These are phyloP conservation scores for Spinus pinus DNA, from an alignment of 2,797 vertebrate species.

Conservation along the genomic window DNA sequence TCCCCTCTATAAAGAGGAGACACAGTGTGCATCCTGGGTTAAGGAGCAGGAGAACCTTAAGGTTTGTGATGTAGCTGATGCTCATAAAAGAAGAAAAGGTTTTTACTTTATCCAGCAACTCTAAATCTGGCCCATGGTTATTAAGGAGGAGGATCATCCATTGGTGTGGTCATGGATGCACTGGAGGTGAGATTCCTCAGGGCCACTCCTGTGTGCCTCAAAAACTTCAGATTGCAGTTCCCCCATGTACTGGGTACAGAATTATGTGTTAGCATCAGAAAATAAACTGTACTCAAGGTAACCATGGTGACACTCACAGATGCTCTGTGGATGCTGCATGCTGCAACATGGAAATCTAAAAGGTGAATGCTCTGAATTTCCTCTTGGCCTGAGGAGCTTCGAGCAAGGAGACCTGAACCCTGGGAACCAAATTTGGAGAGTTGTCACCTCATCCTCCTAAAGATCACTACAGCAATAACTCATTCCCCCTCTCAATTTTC, in stretches of 20 bases:
- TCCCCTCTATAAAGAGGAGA: neutral
- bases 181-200: neutral
- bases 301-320: constrained; percentile 1
- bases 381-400: neutral
- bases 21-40: accelerated
- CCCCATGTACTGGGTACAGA: neutral
- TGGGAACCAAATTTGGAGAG: neutral
- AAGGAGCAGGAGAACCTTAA: neutral
- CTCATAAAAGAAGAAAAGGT: neutral
- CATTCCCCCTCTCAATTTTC: neutral
- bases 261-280: neutral
- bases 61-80: neutral
- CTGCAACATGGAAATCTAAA: neutral
- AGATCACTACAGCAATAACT: neutral
- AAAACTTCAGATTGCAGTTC: neutral
- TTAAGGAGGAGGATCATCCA: neutral
- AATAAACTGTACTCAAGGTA: neutral
- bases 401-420: neutral
- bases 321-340: neutral
- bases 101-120: neutral
- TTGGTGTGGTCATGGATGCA: neutral
- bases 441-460: neutral
- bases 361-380: neutral
- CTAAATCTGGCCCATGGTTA: neutral
- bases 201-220: neutral